These are phyloP conservation scores for Bambusicola thoracicus DNA, from an alignment of 2,113 vertebrate genomes.

Conservation along the genomic window DNA sequence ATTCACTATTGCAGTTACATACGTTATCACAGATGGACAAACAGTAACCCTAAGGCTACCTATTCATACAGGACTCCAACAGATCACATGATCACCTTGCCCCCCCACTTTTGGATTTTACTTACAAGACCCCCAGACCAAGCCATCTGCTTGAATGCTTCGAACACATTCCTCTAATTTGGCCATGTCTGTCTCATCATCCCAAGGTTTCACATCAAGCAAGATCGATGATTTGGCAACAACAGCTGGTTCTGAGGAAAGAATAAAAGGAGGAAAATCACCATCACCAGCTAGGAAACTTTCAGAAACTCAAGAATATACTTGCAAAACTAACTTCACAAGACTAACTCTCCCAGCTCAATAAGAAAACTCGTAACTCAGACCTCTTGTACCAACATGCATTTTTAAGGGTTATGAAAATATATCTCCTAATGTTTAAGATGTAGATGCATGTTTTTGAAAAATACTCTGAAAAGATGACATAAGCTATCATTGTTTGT, in stretches of 20 bases:
- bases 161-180: conserved; percentile 94
- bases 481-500: conserved; percentile 54
- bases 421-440: fast-evolving
- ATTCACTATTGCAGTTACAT: fast-evolving
- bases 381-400: not conserved
- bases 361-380: not conserved
- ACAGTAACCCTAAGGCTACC: not conserved
- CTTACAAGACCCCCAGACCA: conserved; percentile 98
- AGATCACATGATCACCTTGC: not conserved
- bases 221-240: conserved; percentile 95
- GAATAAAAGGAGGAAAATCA: not conserved
- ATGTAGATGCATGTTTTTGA: fast-evolving
- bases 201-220: conserved; percentile 97
- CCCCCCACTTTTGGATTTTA: not conserved
- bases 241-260: conserved; percentile 86
- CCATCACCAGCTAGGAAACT: not conserved
- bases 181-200: conserved; percentile 95
- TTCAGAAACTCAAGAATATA: not conserved
- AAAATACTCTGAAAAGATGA: fast-evolving
- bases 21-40: not conserved
- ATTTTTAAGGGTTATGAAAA: not conserved
- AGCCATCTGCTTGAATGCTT: conserved; percentile 90
- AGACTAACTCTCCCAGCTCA: not conserved
- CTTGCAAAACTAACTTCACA: not conserved
- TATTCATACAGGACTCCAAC: fast-evolving